These are phyloP conservation scores for Natrix natrix DNA, from an alignment of 2,797 vertebrate species.

Conservation along the genomic window DNA sequence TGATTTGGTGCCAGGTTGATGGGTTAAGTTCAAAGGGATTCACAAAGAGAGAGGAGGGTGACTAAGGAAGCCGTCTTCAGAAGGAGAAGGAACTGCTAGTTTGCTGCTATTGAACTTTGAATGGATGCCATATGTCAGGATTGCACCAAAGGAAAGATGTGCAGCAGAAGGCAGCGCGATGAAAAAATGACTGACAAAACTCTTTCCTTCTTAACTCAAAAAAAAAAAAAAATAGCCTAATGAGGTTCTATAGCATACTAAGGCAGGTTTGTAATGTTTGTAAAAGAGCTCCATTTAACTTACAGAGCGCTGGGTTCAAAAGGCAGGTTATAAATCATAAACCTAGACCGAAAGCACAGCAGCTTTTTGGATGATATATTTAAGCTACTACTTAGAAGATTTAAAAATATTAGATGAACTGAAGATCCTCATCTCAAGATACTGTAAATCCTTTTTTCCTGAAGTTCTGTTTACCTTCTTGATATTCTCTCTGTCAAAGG, in stretches of 20 bases:
- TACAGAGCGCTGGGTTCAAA: background rate
- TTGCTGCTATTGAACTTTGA: constrained; percentile 48
- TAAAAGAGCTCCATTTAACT: background rate
- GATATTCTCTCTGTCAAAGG: background rate
- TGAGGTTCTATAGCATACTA: constrained; percentile 5
- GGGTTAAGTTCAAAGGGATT: constrained; percentile 49
- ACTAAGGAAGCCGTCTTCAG: constrained; percentile 21
- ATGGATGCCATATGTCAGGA: constrained; percentile 38
- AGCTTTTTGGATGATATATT: background rate
- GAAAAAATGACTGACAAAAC: background rate
- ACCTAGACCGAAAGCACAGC: background rate
- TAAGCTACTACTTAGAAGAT: background rate
- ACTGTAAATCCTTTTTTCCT: background rate
- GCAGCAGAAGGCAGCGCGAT: background rate
- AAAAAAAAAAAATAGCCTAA: background rate
- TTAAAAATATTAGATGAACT: background rate
- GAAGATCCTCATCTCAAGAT: background rate
- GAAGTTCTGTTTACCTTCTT: background rate
- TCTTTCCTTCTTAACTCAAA: background rate
- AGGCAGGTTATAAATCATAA: background rate
- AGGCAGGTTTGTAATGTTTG: background rate
- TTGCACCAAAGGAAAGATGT: constrained; percentile 9
- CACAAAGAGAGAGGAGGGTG: background rate
- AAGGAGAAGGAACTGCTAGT: constrained; percentile 38
- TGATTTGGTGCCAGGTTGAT: constrained; percentile 53